These are phyloP conservation scores for Marisa cornuarietis DNA, from an alignment of 1,140 invertebrate species.

Conservation along the genomic window DNA sequence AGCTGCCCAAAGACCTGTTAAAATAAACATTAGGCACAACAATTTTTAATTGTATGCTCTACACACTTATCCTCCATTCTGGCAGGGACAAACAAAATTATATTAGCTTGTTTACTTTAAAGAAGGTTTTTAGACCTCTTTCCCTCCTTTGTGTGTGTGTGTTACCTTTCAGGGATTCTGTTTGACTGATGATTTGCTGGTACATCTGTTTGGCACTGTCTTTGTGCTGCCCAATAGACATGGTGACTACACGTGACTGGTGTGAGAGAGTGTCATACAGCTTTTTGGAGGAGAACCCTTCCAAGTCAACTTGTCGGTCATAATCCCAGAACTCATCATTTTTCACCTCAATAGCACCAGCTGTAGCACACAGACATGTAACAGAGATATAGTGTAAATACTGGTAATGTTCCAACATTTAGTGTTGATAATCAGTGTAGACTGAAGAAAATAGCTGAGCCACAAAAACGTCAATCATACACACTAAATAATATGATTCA, in stretches of 20 bases:
- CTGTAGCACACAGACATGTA: conserved; percentile 24
- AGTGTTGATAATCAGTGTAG: no score
- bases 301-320: conserved; percentile 58
- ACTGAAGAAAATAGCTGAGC: no score
- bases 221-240: conserved; percentile 58
- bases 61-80: no score
- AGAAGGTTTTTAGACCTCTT: no score
- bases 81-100: no score
- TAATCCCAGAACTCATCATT: conserved; percentile 65
- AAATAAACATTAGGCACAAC: background rate
- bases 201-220: conserved; percentile 62
- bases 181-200: conserved; percentile 56
- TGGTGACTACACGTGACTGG: conserved; percentile 56
- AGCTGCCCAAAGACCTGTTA: conserved; percentile 55
- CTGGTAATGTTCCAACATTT: no score
- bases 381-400: no score
- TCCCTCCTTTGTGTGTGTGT: no score
- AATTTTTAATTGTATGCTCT: no score
- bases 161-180: conserved; percentile 55
- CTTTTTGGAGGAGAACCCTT: conserved; percentile 55
- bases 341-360: conserved; percentile 44
- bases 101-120: no score
- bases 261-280: conserved; percentile 58
- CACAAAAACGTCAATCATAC: no score
- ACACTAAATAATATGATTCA: no score